Conservation (phyloP, 35 echinoderm and acorn worm species). For the Strongylocentrotus purpuratus region DNA sequence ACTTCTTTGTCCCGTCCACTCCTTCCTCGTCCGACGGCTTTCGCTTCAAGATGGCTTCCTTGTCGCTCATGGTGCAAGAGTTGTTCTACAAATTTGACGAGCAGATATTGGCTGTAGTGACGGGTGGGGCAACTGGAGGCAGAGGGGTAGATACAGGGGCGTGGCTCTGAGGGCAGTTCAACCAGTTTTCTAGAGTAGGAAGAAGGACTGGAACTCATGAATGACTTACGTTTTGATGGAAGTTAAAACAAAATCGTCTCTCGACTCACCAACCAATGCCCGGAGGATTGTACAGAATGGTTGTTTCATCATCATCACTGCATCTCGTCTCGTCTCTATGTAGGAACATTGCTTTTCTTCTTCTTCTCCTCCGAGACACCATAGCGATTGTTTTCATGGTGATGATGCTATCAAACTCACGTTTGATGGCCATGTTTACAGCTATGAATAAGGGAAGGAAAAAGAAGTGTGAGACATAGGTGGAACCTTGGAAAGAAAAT, state of each 20-base stretch:
- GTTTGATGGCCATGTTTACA: background rate
- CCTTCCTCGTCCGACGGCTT: background rate
- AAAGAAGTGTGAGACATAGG: background rate
- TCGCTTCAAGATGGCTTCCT: constrained; percentile 31
- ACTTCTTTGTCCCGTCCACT: constrained; percentile 4
- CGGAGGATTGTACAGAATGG: background rate
- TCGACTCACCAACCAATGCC: background rate
- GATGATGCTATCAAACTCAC: background rate
- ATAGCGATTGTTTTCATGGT: background rate
- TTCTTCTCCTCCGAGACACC: background rate
- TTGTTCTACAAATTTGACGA: background rate
- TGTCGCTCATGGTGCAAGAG: background rate
- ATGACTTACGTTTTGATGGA: constrained; percentile 15
- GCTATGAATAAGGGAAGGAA: constrained; percentile 1
- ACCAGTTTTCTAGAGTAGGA: constrained; percentile 20
- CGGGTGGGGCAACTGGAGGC: background rate
- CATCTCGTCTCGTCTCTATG: background rate
- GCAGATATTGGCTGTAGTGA: background rate
- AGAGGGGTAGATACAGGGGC: background rate
- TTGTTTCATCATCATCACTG: background rate
- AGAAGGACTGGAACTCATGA: constrained; percentile 42
- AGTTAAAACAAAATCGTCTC: background rate
- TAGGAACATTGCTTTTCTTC: background rate
- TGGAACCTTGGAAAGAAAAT: too few species aligned
- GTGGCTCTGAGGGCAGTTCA: background rate